phyloP scores from a whole-genome alignment of 1,140 invertebrate genomes.

The Pseudomyrmex dendroicus region DNA sequence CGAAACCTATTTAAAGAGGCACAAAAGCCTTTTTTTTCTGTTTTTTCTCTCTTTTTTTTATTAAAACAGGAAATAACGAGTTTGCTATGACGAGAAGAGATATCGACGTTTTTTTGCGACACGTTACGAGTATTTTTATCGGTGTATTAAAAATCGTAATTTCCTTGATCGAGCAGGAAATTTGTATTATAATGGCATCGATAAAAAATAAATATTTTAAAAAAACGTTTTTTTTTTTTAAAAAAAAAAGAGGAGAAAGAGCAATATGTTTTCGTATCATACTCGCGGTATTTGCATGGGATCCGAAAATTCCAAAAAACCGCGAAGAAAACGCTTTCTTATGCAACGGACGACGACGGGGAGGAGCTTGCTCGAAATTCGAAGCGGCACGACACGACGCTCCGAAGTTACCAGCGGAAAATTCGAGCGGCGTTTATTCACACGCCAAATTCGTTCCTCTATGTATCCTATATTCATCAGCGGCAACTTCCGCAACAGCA shows the following conservation, averaged over 20 bases:
- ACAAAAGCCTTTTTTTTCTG: not conserved
- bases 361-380: constrained; percentile 42
- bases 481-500: constrained; percentile 43
- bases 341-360: constrained; percentile 18
- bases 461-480: constrained; percentile 49
- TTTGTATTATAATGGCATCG: not conserved
- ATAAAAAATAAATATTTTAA: not conserved
- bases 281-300: not conserved
- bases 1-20: not conserved
- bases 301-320: constrained; percentile 10
- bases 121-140: no score
- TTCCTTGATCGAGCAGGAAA: no score
- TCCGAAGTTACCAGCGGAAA: constrained; percentile 50
- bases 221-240: not conserved
- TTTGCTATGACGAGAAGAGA: no score
- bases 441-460: constrained; percentile 43
- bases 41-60: no score
- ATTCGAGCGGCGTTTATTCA: constrained; percentile 47
- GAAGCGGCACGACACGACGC: constrained; percentile 39
- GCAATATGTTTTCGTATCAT: not conserved
- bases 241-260: not conserved
- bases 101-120: no score
- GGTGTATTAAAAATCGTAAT: not conserved
- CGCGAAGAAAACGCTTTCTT: constrained; percentile 36
- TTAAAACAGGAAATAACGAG: no score